Evolutionary conservation across 1,140 invertebrate species (phyloP), one percentile per base, ranked within the genome.

Genomic region (Fragariocoptes setiger): DNA sequence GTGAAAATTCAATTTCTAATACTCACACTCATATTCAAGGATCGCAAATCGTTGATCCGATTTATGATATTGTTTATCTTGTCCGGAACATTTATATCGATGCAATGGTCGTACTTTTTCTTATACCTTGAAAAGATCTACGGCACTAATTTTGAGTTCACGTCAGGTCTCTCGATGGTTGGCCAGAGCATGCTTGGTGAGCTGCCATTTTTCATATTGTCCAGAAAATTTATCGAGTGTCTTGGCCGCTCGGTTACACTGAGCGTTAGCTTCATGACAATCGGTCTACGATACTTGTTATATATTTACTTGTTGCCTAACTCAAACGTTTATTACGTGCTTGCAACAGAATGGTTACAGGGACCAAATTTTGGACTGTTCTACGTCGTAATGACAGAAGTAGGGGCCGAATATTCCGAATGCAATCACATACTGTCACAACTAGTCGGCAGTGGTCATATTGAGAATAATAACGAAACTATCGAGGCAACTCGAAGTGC

Each of bases 161-260:
- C 88, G 2, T 69, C 86, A 56, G 82, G 82, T 1, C 48, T 72
- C 1, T 68, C 69, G 3, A 69, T 72, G 51, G 69, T 69, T 3
- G 65, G 82, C 38, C 74, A 82, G 53, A 76, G 72, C 47, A 72
- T 85, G 48, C 58, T 69, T 18, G 82, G 82, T n/a, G 78, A 86
- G 58, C 56, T 82, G 44, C 77, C 77, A 1, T 78, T 83, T 48
- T 76, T 85, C 58, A 80, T 82, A 53, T 52, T 78, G 13, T 78
- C 77, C 43, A 74, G 75, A 18, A 62, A 57, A 51, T 69, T 88
- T 36, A 60, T 88, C 1, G 70, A 71, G 47, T 74, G 71, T 53
- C 56, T 88, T 1, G 80, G 80, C 0, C 76, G 83, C 51, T 56
- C 74, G 0, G 66, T 74, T 50, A 68, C 72, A 42, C 76, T 90